These are phyloP conservation scores for Brachirus orientalis DNA, from an alignment of 2,113 vertebrate species.

Conservation along the genomic window DNA sequence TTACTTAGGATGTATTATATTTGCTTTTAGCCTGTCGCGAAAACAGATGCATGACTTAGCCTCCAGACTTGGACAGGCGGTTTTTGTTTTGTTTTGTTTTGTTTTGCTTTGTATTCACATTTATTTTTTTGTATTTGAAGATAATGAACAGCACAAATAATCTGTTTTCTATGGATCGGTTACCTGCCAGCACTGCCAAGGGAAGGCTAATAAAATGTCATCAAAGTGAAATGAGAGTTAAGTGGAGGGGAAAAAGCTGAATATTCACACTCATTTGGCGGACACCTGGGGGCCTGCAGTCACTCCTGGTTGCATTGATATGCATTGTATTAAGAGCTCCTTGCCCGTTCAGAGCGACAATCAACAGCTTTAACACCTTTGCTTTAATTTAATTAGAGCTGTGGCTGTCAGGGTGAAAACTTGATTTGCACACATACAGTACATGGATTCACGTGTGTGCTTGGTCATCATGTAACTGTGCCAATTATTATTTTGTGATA, in stretches of 20 bases:
- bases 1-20: too few relatives aligned
- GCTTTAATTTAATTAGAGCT: constrained; percentile 86
- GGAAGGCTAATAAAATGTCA: constrained; percentile 79
- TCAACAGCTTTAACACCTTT: constrained; percentile 81
- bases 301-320: constrained; percentile 81
- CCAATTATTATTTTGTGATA: constrained; percentile 56
- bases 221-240: constrained; percentile 81
- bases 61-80: constrained; percentile 2
- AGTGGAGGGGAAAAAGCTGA: constrained; percentile 80
- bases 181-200: constrained; percentile 60
- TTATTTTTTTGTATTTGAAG: constrained; percentile 20
- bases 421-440: constrained; percentile 74
- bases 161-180: constrained; percentile 45
- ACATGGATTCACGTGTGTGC: constrained; percentile 31
- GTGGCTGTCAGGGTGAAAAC: constrained; percentile 77
- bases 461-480: constrained; percentile 61
- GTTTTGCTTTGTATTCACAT: constrained; percentile 29
- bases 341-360: constrained; percentile 68
- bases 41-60: background rate
- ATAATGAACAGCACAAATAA: constrained; percentile 42
- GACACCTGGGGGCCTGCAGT: constrained; percentile 80
- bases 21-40: too few relatives aligned
- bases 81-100: background rate
- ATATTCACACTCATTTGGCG: constrained; percentile 83
- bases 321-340: constrained; percentile 78